A percentile compares a stretch with the other conserved stretches of the same genome.
Evolutionary conservation across 2,888 invertebrate genomes (phyloP).

Genomic region (Hedychridium roseum): DNA sequence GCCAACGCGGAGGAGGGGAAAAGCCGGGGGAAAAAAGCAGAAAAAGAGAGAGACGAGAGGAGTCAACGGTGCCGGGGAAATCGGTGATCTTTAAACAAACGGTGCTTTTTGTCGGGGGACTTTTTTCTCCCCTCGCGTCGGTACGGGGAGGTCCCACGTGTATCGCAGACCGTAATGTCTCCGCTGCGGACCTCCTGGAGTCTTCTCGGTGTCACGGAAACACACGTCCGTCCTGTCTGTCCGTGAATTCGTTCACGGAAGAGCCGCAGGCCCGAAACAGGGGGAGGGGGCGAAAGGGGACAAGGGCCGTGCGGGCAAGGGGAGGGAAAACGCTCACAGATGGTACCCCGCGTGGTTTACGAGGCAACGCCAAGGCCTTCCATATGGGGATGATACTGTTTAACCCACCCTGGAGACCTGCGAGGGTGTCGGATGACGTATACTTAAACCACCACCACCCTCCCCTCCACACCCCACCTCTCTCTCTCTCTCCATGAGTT

Average conservation of each 20-base stretch:
- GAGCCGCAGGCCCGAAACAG: not conserved
- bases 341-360: conserved; percentile 50
- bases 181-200: conserved; percentile 35
- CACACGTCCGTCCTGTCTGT: conserved; percentile 1
- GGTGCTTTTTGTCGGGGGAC: conserved; percentile 6
- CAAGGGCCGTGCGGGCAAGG: conserved; percentile 33
- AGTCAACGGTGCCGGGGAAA: conserved; percentile 37
- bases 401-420: conserved; percentile 37
- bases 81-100: conserved; percentile 13
- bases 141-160: conserved; percentile 34
- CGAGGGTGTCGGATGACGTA: conserved; percentile 39
- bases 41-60: conserved; percentile 35
- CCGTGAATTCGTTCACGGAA: not conserved
- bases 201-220: conserved; percentile 25
- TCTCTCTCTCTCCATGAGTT: not conserved
- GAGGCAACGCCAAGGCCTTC: conserved; percentile 38
- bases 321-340: conserved; percentile 42
- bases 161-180: conserved; percentile 19
- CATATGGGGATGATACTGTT: conserved; percentile 47
- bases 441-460: not conserved
- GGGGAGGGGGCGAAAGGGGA: conserved; percentile 8
- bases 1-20: conserved; percentile 4
- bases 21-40: conserved; percentile 27
- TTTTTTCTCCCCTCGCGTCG: conserved; percentile 8
- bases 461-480: not conserved